Base-by-base conservation (phyloP, 2,113 vertebrate species). In the Mesoclemmys tuberculata region DNA sequence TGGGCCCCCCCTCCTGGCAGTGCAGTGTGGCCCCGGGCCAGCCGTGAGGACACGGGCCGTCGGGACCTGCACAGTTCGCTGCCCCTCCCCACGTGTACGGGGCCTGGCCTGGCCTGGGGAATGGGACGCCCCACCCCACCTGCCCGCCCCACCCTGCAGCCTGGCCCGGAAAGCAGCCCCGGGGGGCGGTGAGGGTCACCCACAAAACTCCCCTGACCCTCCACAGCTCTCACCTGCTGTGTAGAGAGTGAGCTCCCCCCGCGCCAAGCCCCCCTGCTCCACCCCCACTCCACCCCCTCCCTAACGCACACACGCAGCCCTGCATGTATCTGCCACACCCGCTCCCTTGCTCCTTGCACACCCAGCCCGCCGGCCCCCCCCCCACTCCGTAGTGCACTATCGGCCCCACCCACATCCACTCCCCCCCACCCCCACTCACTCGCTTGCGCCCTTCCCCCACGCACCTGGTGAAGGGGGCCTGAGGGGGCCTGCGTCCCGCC, bases 381-480 rank as follows among this genome's bases (percentile, higher is more conserved):
- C 49, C 9, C n/a, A 21, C 21, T 71, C 21, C 38, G 38, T 19
- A 22, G 21, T 41, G 22, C 38, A 18, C 22, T 11, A 14, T 68
- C 19, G 10, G 19, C 71, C 19, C 8, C n/a, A 74, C 71, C 10
- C 71, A 24, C 38, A 26, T n/a, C 10, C 21, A 12, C 71, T 24
- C 71, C 24, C 18, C 64, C 31, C 64, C 31, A 35, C 7, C 35
- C 64, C 29, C 13, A 29, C 58, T 13, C 58, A 64, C 29, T 64
- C 8, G 68, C 41, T 26, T n/a, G n/a, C n/a, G n/a, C 10, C 82
- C 31, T 21, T 0, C 0, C 26, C 12, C 18, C 51, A 61, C 46
- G 35, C 84, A 97, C 97, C 97, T 97, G 95, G 82, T 52, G 64
- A 44, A 55, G 48, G 3, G 79, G 71, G 41, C 16, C 92, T 0